Conservation (phyloP, 2,113 vertebrate species). For the Chrysochloris asiatica region DNA sequence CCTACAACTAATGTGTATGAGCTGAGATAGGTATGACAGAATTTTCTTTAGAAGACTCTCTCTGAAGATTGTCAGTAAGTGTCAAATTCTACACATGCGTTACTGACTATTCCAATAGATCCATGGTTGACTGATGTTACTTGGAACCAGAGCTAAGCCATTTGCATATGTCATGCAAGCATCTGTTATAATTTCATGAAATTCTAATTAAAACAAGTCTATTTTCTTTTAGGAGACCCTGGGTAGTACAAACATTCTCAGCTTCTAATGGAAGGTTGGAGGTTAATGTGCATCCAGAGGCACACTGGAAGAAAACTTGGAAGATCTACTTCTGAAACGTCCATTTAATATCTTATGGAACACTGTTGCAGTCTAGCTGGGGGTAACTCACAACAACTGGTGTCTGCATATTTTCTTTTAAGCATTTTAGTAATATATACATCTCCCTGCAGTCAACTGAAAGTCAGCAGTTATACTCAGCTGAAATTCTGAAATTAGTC, state of each 20-base stretch:
- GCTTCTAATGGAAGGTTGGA: not conserved
- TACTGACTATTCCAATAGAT: constrained; percentile 12
- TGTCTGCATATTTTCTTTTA: not conserved
- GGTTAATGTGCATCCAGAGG: not conserved
- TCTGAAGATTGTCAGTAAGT: not conserved
- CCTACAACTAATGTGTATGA: not conserved
- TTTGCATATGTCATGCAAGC: constrained; percentile 22
- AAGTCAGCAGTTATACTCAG: constrained; percentile 35
- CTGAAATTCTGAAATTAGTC: constrained; percentile 57
- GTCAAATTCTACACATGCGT: too few relatives aligned
- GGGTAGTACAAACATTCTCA: not conserved
- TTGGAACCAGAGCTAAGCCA: constrained; percentile 9
- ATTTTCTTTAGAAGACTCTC: constrained; percentile 19
- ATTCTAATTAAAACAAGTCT: constrained; percentile 31
- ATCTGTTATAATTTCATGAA: constrained; percentile 23
- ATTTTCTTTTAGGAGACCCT: not conserved
- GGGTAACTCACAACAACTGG: not conserved
- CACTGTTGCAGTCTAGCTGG: not conserved
- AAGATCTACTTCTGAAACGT: not conserved
- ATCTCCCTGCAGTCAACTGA: constrained; percentile 12
- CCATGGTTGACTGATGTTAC: not conserved
- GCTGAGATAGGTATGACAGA: not conserved
- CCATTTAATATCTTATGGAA: too few relatives aligned
- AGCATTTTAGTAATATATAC: constrained; percentile 8
- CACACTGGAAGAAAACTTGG: not conserved